These are phyloP conservation scores for Drosophila dives DNA, from an alignment of 2,888 invertebrate genomes.

Conservation along the genomic window DNA sequence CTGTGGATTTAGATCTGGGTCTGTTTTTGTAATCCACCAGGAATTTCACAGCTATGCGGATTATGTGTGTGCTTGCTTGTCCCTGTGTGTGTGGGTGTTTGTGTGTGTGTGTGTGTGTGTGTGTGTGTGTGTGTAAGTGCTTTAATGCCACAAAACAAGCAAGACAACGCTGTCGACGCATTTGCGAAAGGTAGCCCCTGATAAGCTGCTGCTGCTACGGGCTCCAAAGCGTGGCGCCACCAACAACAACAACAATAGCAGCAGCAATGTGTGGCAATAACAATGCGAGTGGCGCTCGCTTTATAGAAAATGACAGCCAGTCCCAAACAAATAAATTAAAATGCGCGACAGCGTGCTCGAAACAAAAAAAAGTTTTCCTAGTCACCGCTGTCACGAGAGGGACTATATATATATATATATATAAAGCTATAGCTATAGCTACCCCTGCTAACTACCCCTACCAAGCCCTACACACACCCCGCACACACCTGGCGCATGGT, in stretches of 20 bases:
- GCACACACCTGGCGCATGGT: constrained; percentile 19
- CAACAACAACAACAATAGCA: constrained; percentile 30
- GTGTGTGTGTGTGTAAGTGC: constrained; percentile 39
- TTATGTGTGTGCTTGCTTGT: constrained; percentile 50
- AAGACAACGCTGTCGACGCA: constrained; percentile 74
- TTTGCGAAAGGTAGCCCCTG: constrained; percentile 70
- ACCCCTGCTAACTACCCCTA: neutral
- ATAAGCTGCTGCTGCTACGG: constrained; percentile 64
- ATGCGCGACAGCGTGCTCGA: constrained; percentile 79
- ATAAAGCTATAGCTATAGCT: constrained; percentile 3
- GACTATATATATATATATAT: neutral
- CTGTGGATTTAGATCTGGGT: constrained; percentile 55
- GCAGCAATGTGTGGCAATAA: constrained; percentile 53
- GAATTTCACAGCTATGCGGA: constrained; percentile 75
- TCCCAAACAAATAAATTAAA: constrained; percentile 82
- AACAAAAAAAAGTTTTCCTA: constrained; percentile 53
- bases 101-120: constrained; percentile 14
- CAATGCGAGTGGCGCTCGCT: constrained; percentile 48
- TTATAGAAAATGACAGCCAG: constrained; percentile 75
- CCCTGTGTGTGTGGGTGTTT: constrained; percentile 18
- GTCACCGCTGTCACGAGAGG: constrained; percentile 28
- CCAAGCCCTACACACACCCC: neutral
- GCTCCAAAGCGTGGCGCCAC: constrained; percentile 37
- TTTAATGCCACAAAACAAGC: constrained; percentile 67
- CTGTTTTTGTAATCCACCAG: constrained; percentile 72